Evolutionary conservation across 1,140 invertebrate species (phyloP).

Genomic region (Drosophila quadrilineata): DNA sequence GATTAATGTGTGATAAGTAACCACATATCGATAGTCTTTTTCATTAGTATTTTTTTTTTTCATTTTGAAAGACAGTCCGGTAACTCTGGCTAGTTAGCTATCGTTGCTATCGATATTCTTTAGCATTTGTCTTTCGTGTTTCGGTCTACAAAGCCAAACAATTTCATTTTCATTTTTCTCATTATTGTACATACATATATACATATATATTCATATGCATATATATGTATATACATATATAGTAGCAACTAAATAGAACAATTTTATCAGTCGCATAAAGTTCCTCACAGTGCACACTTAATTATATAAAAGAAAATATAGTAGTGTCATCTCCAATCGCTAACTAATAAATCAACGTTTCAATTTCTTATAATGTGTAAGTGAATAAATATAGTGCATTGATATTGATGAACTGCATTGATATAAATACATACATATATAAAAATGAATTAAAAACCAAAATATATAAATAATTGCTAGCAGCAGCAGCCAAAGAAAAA

Average conservation of each 20-base stretch:
- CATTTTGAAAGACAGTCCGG: background rate
- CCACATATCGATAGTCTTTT: constrained; percentile 11
- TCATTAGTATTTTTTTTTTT: too few relatives aligned
- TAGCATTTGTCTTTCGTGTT: constrained; percentile 28
- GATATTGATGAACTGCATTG: background rate
- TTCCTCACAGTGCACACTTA: constrained; percentile 28
- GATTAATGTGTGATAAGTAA: constrained; percentile 1
- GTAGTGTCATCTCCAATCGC: constrained; percentile 1
- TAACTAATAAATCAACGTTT: constrained; percentile 21
- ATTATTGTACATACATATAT: too few relatives aligned
- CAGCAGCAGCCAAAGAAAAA: constrained; percentile 23
- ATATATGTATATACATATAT: too few relatives aligned
- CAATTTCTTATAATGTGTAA: constrained; percentile 35
- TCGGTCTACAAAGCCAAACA: constrained; percentile 44
- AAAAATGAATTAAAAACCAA: background rate
- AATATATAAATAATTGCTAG: constrained; percentile 18
- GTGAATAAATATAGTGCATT: constrained; percentile 16
- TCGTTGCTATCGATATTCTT: constrained; percentile 4
- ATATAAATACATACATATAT: background rate
- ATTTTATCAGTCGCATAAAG: constrained; percentile 20
- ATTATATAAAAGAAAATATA: background rate
- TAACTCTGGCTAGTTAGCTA: background rate
- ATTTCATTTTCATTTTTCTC: constrained; percentile 45
- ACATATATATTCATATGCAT: too few relatives aligned
- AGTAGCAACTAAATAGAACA: constrained; percentile 21